A percentile compares a stretch with the other conserved stretches of the same genome.
Evolutionary conservation across 2,888 invertebrate genomes (phyloP).

Genomic region (Pedicia rivosa): DNA sequence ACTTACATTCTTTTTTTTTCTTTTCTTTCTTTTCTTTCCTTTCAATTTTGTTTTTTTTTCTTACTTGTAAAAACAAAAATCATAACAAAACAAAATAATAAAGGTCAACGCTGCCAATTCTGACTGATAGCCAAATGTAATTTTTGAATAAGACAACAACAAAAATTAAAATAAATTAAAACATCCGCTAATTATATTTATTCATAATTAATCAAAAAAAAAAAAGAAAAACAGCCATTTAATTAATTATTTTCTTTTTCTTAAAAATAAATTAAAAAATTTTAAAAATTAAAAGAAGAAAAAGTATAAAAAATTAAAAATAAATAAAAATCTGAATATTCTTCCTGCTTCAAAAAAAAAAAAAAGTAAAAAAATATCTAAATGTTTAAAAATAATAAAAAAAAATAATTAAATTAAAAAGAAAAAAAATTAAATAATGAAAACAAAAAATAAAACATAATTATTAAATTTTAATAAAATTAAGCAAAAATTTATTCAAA

Average conservation of each 20-base stretch:
- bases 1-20: neutral
- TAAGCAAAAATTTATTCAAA: too few relatives aligned
- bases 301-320: too few relatives aligned
- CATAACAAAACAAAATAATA: conserved; percentile 3
- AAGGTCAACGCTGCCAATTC: conserved; percentile 14
- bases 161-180: neutral
- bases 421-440: too few relatives aligned
- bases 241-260: neutral
- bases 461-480: too few relatives aligned
- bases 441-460: too few relatives aligned
- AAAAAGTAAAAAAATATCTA: too few relatives aligned
- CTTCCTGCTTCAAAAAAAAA: too few relatives aligned
- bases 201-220: conserved; percentile 1
- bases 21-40: neutral
- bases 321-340: too few relatives aligned
- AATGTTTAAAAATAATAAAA: too few relatives aligned
- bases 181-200: neutral
- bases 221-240: neutral
- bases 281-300: neutral
- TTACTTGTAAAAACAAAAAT: neutral
- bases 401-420: too few relatives aligned
- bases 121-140: conserved; percentile 12
- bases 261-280: conserved; percentile 5
- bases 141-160: conserved; percentile 2
- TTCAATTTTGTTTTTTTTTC: neutral